Evolutionary conservation across 2,888 invertebrate species (phyloP), one percentile per base, ranked within the genome.

Genomic region (Amaurobius ferox): DNA sequence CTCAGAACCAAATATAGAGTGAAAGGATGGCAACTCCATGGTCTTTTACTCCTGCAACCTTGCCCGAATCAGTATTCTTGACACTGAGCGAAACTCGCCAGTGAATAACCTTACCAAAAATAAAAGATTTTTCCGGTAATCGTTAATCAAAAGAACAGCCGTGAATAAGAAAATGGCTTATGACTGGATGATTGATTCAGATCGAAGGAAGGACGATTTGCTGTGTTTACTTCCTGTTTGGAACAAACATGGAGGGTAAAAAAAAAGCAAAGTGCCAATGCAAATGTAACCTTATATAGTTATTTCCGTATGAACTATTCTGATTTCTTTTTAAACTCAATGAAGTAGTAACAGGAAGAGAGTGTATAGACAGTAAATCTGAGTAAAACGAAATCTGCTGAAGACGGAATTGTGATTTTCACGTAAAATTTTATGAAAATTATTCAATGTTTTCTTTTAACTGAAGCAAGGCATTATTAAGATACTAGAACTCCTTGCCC

Each of bases 1-100:
- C 72, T 68, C 70, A 48, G 35, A 77, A 6, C 83, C 77, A 77
- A 83, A 83, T 83, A 83, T 77, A 83, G 83, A 77, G 83, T 74
- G 83, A 83, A 71, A 77, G 73, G 48, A 35, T 40, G 81, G 29
- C 62, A 61, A 39, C 40, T 16, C 13, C 55, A 61, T 61, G 61
- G 61, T 61, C 61, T 35, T 35, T 9, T n/a, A 5, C 35, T 35
- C 9, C 6, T 7, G 23, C 55, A 76, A 55, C 74, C 81, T 83
- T 76, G 83, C 55, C 80, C 77, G 26, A 83, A n/a, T 83, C 77
- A 72, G 77, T 71, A 83, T 83, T 44, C 83, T 66, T 26, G 55
- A 55, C 80, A 19, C 28, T 40, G 66, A 48, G 7, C 61, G 23
- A 70, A 70, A 29, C 44, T 68, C 26, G 19, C 62, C 81, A 16